A percentile compares a stretch with the other conserved stretches of the same genome.
Conservation (phyloP, 2,797 vertebrate species). For the Oreortyx pictus region DNA sequence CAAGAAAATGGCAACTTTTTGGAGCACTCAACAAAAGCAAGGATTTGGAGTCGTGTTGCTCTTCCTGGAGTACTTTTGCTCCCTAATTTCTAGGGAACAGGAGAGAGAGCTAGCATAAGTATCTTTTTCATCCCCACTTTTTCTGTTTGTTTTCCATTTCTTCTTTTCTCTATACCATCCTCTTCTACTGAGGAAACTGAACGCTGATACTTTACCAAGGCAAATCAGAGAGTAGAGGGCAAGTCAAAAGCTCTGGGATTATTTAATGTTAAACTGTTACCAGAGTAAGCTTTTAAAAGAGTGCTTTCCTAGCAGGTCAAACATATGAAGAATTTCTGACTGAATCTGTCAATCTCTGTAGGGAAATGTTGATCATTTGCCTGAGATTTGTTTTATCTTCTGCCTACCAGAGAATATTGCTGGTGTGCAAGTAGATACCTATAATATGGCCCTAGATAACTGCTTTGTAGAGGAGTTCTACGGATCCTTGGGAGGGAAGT, state of each 20-base stretch:
- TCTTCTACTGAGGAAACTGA: not conserved
- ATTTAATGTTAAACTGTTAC: conserved; percentile 13
- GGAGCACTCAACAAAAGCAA: not conserved
- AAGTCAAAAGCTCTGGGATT: conserved; percentile 20
- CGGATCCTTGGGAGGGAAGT: not conserved
- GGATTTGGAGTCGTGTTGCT: not conserved
- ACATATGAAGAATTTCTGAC: conserved; percentile 23
- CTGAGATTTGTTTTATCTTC: conserved; percentile 30
- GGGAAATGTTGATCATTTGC: conserved; percentile 17
- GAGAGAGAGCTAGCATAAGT: not conserved
- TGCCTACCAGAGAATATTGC: conserved; percentile 10
- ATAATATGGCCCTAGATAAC: not conserved
- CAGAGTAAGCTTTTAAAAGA: not conserved
- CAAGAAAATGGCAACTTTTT: not conserved
- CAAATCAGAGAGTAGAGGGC: not conserved
- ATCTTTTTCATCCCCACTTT: not conserved
- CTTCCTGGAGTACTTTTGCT: not conserved
- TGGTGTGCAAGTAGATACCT: not conserved
- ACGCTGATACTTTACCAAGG: not conserved
- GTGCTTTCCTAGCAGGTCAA: conserved; percentile 1
- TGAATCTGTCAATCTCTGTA: conserved; percentile 5
- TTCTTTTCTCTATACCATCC: not conserved
- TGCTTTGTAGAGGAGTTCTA: not conserved
- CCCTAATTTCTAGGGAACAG: not conserved
- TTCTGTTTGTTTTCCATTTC: not conserved